Conservation (phyloP, 2,888 invertebrate species). For the Idaea biselata region DNA sequence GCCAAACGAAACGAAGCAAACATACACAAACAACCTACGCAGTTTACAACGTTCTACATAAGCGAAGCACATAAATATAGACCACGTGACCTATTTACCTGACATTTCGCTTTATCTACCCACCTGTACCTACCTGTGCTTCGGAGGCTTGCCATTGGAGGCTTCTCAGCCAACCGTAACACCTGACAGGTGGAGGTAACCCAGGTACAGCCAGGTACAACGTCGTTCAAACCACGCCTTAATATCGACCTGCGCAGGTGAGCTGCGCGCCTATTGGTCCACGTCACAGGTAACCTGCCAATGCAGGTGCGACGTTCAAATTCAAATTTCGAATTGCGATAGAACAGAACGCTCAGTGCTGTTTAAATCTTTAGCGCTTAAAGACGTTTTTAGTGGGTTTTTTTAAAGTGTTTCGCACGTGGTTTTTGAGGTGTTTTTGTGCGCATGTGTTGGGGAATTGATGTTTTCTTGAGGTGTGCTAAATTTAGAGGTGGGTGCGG, state of each 20-base stretch:
- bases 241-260: slow-evolving; percentile 79
- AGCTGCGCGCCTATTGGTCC: slow-evolving; percentile 75
- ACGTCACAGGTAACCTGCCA: slow-evolving; percentile 59
- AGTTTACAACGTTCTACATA: neutral
- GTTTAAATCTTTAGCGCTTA: slow-evolving; percentile 30
- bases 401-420: slow-evolving; percentile 29
- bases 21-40: neutral
- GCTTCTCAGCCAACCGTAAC: slow-evolving; percentile 50
- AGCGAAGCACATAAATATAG: neutral
- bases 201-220: slow-evolving; percentile 55
- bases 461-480: slow-evolving; percentile 79
- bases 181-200: slow-evolving; percentile 68
- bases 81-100: slow-evolving; percentile 39
- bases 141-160: slow-evolving; percentile 46
- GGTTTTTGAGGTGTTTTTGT: slow-evolving; percentile 46
- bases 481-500: slow-evolving; percentile 73
- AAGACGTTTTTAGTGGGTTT: slow-evolving; percentile 33
- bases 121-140: slow-evolving; percentile 51
- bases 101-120: slow-evolving; percentile 11
- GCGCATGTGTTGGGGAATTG: slow-evolving; percentile 78
- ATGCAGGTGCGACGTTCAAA: slow-evolving; percentile 47
- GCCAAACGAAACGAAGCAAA: neutral
- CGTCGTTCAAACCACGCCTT: slow-evolving; percentile 61
- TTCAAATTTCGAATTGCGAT: slow-evolving; percentile 20
- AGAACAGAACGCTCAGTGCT: slow-evolving; percentile 32